Evolutionary conservation across 2,797 vertebrate genomes (phyloP).

Genomic region (Chrysolophus pictus): DNA sequence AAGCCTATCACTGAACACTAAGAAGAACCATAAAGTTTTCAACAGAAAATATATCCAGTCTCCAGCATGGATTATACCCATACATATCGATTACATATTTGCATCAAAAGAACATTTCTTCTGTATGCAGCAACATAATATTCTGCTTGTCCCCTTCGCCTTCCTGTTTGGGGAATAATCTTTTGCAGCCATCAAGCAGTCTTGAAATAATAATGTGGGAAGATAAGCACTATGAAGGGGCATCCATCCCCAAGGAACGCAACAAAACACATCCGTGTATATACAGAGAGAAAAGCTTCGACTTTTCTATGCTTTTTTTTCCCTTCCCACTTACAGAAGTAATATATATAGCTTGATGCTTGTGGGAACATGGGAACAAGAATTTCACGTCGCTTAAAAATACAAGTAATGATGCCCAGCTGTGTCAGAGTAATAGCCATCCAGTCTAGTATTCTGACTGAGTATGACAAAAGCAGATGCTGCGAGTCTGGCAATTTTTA

Average conservation of each 20-base stretch:
- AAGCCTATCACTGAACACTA: neutral
- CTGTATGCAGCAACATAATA: neutral
- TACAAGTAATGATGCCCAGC: constrained; percentile 55
- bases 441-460: neutral
- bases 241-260: constrained; percentile 35
- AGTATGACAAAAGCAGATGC: constrained; percentile 50
- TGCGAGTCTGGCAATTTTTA: neutral
- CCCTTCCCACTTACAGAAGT: neutral
- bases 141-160: neutral
- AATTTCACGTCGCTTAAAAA: constrained; percentile 31
- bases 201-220: constrained; percentile 55
- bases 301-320: neutral
- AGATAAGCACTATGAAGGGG: neutral
- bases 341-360: constrained; percentile 43
- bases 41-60: neutral
- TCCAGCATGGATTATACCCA: neutral
- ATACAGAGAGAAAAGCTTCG: neutral
- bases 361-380: constrained; percentile 38
- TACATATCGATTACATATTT: neutral
- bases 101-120: neutral
- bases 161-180: neutral
- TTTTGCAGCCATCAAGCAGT: neutral
- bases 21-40: neutral
- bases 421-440: constrained; percentile 26
- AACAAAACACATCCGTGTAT: constrained; percentile 55